Evolutionary conservation across 2,888 invertebrate genomes (phyloP).

Genomic region (Abrostola tripartita): DNA sequence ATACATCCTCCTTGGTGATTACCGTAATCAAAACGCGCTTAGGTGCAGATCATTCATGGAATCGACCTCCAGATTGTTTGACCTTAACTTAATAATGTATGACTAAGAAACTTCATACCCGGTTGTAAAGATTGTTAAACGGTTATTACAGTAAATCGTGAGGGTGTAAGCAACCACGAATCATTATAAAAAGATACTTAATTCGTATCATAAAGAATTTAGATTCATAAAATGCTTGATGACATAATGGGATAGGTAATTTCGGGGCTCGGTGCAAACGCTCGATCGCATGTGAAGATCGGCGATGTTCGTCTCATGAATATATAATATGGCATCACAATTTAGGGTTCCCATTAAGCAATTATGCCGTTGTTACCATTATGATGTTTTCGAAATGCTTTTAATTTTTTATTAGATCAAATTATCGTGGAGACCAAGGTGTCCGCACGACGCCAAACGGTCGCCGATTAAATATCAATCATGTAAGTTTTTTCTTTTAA

Average conservation of each 20-base stretch:
- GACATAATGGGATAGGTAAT: conserved; percentile 86
- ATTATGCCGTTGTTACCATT: conserved; percentile 85
- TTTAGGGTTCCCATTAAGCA: conserved; percentile 84
- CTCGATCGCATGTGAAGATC: conserved; percentile 77
- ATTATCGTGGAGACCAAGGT: conserved; percentile 80
- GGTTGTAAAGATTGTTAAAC: conserved; percentile 70
- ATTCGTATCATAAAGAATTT: conserved; percentile 83
- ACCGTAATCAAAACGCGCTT: conserved; percentile 56
- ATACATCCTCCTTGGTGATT: conserved; percentile 45
- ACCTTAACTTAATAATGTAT: conserved; percentile 35
- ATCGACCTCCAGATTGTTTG: conserved; percentile 28
- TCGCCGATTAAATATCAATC: conserved; percentile 85
- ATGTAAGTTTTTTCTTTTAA: conserved; percentile 54
- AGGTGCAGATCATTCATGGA: conserved; percentile 40
- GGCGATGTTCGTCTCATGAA: conserved; percentile 79
- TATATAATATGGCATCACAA: conserved; percentile 86
- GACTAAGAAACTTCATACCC: conserved; percentile 40
- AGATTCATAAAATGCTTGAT: conserved; percentile 85
- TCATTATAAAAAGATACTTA: conserved; percentile 80
- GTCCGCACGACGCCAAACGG: conserved; percentile 75
- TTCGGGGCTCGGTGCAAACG: conserved; percentile 77
- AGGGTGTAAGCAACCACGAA: conserved; percentile 78
- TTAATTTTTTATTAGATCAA: conserved; percentile 87
- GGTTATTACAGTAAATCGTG: conserved; percentile 80
- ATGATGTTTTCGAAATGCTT: conserved; percentile 86